A percentile compares a stretch with the other conserved stretches of the same genome.
Conservation (phyloP, 2,113 vertebrate species). For the Heloderma charlesbogerti region DNA sequence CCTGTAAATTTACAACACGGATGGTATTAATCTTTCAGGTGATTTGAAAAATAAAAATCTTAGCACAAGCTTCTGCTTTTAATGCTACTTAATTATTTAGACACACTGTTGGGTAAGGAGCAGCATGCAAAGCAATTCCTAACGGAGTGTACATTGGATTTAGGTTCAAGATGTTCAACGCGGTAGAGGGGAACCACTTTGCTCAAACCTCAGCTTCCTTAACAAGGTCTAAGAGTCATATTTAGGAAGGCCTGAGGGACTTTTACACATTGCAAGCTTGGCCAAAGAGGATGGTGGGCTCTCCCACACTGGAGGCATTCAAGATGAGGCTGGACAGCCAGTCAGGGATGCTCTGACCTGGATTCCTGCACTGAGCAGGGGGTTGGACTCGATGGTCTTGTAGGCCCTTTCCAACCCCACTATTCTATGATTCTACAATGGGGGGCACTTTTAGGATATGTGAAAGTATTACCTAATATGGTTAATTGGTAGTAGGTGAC, state of each 20-base stretch:
- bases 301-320: too few species aligned
- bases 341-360: too few species aligned
- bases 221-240: neutral
- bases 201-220: neutral
- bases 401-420: too few species aligned
- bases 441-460: neutral
- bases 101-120: constrained; percentile 49
- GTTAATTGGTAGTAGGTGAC: neutral
- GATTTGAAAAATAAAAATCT: constrained; percentile 68
- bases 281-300: neutral
- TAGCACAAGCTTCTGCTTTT: constrained; percentile 72
- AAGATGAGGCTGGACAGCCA: too few species aligned
- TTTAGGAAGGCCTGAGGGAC: neutral
- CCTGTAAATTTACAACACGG: constrained; percentile 66
- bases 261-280: neutral
- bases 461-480: neutral
- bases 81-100: constrained; percentile 80
- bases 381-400: too few species aligned
- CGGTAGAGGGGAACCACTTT: neutral
- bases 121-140: constrained; percentile 28
- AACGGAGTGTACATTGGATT: constrained; percentile 38
- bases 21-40: constrained; percentile 80
- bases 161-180: constrained; percentile 25
- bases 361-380: too few species aligned
- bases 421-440: too few species aligned